phyloP scores from a whole-genome alignment of 2,888 invertebrate genomes.

The Leptinotarsa juncta region DNA sequence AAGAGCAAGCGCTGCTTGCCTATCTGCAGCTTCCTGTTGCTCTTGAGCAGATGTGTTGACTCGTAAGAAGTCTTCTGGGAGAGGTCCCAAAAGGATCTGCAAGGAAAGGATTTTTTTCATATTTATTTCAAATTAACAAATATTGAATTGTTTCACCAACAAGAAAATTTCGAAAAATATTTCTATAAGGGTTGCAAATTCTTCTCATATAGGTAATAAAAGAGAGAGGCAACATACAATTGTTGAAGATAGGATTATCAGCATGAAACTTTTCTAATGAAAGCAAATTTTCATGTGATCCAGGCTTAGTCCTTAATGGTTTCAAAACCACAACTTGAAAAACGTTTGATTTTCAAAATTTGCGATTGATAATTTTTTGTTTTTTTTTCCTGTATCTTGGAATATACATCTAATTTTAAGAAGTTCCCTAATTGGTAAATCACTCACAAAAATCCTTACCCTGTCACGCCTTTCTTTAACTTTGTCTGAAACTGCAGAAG shows the following conservation, averaged over 20 bases:
- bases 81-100: slow-evolving; percentile 82
- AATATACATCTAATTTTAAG: no score
- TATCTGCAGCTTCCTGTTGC: slow-evolving; percentile 81
- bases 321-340: no score
- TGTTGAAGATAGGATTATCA: no score
- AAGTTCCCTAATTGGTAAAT: neutral
- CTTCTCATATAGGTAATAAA: no score
- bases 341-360: no score
- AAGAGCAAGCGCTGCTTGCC: slow-evolving; percentile 80
- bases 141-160: neutral
- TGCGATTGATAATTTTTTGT: no score
- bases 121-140: neutral
- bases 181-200: no score
- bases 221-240: no score
- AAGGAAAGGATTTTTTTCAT: slow-evolving; percentile 27
- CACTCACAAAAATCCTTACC: slow-evolving; percentile 47
- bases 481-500: slow-evolving; percentile 62
- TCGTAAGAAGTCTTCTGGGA: slow-evolving; percentile 82
- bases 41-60: slow-evolving; percentile 70
- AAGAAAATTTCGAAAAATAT: neutral
- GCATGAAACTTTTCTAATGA: no score
- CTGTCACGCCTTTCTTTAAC: slow-evolving; percentile 61
- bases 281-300: no score
- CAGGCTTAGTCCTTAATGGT: no score
- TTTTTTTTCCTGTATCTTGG: no score